Base-by-base conservation (phyloP, 2,888 invertebrate species). In the Platycheirus rosarum region DNA sequence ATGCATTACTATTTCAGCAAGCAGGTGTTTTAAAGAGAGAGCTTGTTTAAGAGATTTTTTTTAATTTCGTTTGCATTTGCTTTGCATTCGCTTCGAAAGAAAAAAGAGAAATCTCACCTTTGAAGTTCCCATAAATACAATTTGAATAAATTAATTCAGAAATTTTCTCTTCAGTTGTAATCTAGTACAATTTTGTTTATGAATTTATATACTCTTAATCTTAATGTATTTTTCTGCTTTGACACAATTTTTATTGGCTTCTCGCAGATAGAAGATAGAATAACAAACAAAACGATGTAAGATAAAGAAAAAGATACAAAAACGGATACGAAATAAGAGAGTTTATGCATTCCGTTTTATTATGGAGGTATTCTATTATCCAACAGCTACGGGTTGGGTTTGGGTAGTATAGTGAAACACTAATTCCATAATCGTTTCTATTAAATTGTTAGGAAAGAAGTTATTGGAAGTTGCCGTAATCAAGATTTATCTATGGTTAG, bases 161-260 rank as follows among this genome's bases (percentile, higher is more conserved):
- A 23, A 4, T 32, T 8, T 16, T 23, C 23, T 23, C 23, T 23
- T 23, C 8, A 32, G 2, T 29, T 11, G 11, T 6, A 51, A 75
- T 79, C 79, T 79, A 75, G 48, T 79, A 79, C 79, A 65, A 69
- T 74, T 74, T 76, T 11, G 8, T 23, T 8, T 8, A 55, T n/a
- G n/a, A n/a, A n/a, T n/a, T 9, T 18, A 40, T 23, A 8, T 7
- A 0, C 40, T 46, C 51, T 48, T 40, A 37, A 16, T 57, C 37
- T 14, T 42, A 20, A 55, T 20, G 8, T 14, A 20, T n/a, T 5
- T 35, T 49, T 60, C 49, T 69, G n/a, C 40, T 46, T 51, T n/a
- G n/a, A 32, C 7, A 26, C 20, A 1, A 7, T 4, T 26, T 18
- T 13, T 51, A 32, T 53, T 14, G 77, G 60, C 60, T 66, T 66